These are phyloP conservation scores for Helostoma temminkii DNA, from an alignment of 2,797 vertebrate genomes.

Conservation along the genomic window DNA sequence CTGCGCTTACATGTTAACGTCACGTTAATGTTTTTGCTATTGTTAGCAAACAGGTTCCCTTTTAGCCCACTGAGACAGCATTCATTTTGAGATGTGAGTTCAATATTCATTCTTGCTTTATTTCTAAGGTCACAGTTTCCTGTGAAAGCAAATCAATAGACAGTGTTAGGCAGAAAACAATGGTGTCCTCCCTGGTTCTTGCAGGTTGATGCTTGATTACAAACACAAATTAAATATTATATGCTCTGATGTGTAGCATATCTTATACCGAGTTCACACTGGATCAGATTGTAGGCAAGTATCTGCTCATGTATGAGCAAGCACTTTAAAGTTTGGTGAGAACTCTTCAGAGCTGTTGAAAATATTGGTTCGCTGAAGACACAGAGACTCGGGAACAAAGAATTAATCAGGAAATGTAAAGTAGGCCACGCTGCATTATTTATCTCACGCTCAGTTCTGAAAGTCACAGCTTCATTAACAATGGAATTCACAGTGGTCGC, in stretches of 20 bases:
- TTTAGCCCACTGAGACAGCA: neutral
- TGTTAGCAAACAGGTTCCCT: neutral
- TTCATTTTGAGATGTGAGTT: neutral
- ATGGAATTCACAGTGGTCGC: slow-evolving; percentile 12
- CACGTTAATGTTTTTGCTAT: neutral
- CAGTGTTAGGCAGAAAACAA: neutral
- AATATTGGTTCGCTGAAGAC: slow-evolving; percentile 35
- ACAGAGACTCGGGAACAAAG: neutral
- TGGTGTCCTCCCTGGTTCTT: neutral
- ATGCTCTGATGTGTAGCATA: neutral
- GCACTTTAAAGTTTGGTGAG: neutral
- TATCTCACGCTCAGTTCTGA: slow-evolving; percentile 45
- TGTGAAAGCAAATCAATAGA: neutral
- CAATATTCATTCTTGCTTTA: neutral
- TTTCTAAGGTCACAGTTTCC: neutral
- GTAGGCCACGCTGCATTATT: slow-evolving; percentile 52
- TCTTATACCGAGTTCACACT: neutral
- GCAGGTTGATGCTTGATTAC: no score
- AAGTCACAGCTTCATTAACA: slow-evolving; percentile 50
- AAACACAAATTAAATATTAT: neutral
- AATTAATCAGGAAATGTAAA: slow-evolving; percentile 45
- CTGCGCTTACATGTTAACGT: neutral
- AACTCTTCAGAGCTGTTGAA: slow-evolving; percentile 23
- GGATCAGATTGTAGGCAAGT: neutral
- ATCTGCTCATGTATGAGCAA: neutral